A percentile compares a stretch with the other conserved stretches of the same genome.
phyloP scores from a whole-genome alignment of 53 echinoderm and acorn worm genomes.

The Apostichopus leukothele region DNA sequence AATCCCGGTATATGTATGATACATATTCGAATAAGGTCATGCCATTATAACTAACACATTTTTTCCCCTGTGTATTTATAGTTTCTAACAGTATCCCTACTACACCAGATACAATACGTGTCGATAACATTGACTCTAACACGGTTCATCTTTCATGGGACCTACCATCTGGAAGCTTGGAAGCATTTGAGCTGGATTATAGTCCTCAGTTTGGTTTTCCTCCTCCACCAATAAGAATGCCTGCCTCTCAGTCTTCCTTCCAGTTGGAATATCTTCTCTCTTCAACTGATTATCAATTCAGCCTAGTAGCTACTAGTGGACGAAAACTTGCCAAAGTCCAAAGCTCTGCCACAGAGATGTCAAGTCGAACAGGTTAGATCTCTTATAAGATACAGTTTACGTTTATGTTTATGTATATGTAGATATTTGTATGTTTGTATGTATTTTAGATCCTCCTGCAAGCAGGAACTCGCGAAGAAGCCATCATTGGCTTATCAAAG shows the following conservation, averaged over 20 bases:
- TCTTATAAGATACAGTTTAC: no score
- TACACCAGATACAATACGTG: background rate
- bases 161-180: slow-evolving; percentile 4
- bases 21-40: background rate
- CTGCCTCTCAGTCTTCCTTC: slow-evolving; percentile 27
- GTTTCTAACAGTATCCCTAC: background rate
- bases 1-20: no score
- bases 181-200: slow-evolving; percentile 39
- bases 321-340: background rate
- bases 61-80: background rate
- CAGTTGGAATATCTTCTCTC: slow-evolving; percentile 17
- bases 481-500: no score
- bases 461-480: no score
- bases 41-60: background rate
- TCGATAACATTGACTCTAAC: slow-evolving; percentile 3
- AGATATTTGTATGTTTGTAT: no score
- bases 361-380: slow-evolving; percentile 4
- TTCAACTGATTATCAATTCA: slow-evolving; percentile 31
- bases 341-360: background rate
- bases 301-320: slow-evolving; percentile 9
- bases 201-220: slow-evolving; percentile 25
- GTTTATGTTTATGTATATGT: no score
- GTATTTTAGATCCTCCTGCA: no score
- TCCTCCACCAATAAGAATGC: slow-evolving; percentile 46
- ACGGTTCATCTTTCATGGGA: slow-evolving; percentile 36